phyloP scores from a whole-genome alignment of 1,140 invertebrate species.

The Polypedilum vanderplanki region DNA sequence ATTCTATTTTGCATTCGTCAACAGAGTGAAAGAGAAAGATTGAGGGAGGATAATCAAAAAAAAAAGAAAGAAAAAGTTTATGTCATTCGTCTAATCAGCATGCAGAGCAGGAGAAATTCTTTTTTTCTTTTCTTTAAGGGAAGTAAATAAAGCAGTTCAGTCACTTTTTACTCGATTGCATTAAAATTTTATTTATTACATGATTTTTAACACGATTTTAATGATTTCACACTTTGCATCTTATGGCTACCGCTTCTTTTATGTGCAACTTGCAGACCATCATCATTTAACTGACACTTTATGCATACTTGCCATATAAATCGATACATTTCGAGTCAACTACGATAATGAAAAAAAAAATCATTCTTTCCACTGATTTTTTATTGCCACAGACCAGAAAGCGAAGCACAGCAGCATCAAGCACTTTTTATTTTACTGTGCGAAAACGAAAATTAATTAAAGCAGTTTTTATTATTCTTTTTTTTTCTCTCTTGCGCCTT shows the following conservation, averaged over 20 bases:
- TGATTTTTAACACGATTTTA: slow-evolving; percentile 18
- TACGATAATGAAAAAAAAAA: background rate
- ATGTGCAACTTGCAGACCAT: background rate
- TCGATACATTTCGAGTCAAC: background rate
- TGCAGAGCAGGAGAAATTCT: background rate
- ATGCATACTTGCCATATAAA: background rate
- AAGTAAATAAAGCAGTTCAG: too few relatives aligned
- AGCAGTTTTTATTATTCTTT: slow-evolving; percentile 23
- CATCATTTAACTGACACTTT: slow-evolving; percentile 18
- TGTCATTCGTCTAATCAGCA: background rate
- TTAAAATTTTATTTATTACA: slow-evolving; percentile 11
- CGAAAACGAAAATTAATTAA: slow-evolving; percentile 28
- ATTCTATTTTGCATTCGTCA: background rate
- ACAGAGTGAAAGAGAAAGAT: background rate
- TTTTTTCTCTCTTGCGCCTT: background rate
- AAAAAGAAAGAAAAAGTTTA: background rate
- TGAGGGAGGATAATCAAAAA: background rate
- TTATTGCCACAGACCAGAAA: background rate
- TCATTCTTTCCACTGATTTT: background rate
- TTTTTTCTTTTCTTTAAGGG: too few relatives aligned
- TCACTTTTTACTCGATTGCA: background rate
- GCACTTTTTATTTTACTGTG: slow-evolving; percentile 23
- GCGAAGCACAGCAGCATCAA: background rate
- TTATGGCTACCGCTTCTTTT: slow-evolving; percentile 1
- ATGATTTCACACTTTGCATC: slow-evolving; percentile 1